A percentile compares a stretch with the other conserved stretches of the same genome.
These are phyloP conservation scores for Palaemon carinicauda DNA, from an alignment of 1,140 invertebrate genomes.

Conservation along the genomic window DNA sequence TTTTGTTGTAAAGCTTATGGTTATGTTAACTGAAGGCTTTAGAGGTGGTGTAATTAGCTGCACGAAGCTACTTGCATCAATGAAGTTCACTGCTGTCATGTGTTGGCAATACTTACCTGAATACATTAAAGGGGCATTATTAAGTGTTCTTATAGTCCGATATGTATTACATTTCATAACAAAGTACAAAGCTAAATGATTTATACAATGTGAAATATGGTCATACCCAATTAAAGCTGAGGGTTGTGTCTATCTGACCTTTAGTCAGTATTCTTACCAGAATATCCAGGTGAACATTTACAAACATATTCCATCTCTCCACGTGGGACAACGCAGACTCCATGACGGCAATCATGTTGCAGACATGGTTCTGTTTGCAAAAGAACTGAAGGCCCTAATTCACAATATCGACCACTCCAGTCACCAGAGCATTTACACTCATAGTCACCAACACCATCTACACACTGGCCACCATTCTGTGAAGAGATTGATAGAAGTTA, in stretches of 20 bases:
- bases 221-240: no score
- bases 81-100: conserved; percentile 91
- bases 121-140: conserved; percentile 32
- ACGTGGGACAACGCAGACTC: conserved; percentile 90
- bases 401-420: conserved; percentile 89
- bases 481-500: conserved; percentile 45
- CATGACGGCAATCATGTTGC: conserved; percentile 96
- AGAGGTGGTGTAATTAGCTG: conserved; percentile 88
- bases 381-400: conserved; percentile 75
- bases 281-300: conserved; percentile 95
- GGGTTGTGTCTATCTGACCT: neutral
- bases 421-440: conserved; percentile 88
- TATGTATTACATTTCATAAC: neutral
- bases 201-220: no score
- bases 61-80: conserved; percentile 90
- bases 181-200: no score
- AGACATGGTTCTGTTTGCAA: conserved; percentile 95
- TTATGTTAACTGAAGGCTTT: conserved; percentile 85
- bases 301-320: conserved; percentile 88
- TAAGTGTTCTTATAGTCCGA: neutral
- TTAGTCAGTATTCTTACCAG: conserved; percentile 70
- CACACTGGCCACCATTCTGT: conserved; percentile 89
- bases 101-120: conserved; percentile 94
- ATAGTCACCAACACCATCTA: conserved; percentile 87
- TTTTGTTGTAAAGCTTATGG: conserved; percentile 88